Conservation (phyloP, 2,797 vertebrate genomes). For the Crax fasciolata region DNA sequence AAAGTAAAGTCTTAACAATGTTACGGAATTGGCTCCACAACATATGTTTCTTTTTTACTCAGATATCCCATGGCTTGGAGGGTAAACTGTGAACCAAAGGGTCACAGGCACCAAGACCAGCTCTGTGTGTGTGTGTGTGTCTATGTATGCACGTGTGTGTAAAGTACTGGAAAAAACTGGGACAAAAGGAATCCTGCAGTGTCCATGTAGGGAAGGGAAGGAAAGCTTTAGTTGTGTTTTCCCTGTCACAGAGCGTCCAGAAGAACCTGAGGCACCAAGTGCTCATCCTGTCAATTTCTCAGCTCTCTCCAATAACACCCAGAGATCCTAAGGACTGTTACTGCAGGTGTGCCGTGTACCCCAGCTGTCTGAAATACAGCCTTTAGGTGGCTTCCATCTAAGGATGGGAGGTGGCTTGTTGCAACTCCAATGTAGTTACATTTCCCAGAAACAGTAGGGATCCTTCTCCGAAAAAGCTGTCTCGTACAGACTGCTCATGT, state of each 20-base stretch:
- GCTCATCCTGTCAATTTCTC: neutral
- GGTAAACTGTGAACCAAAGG: neutral
- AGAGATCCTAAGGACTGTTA: neutral
- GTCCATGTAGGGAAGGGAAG: neutral
- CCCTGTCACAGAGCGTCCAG: neutral
- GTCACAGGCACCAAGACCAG: neutral
- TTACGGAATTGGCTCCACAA: neutral
- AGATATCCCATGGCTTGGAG: neutral
- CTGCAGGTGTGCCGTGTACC: neutral
- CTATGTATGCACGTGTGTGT: neutral
- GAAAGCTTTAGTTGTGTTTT: neutral
- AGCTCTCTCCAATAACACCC: neutral
- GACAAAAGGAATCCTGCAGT: neutral
- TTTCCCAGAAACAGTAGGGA: neutral
- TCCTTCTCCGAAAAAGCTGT: neutral
- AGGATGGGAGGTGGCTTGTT: neutral
- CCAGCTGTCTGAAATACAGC: neutral
- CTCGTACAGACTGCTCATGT: neutral
- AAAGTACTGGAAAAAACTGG: neutral
- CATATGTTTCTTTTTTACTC: neutral
- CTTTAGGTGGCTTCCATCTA: neutral
- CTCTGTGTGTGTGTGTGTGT: neutral
- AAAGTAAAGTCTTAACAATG: neutral
- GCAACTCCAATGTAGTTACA: neutral
- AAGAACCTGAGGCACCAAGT: neutral